Conservation (phyloP, 2,888 invertebrate species). For the Cerastis leucographa region DNA sequence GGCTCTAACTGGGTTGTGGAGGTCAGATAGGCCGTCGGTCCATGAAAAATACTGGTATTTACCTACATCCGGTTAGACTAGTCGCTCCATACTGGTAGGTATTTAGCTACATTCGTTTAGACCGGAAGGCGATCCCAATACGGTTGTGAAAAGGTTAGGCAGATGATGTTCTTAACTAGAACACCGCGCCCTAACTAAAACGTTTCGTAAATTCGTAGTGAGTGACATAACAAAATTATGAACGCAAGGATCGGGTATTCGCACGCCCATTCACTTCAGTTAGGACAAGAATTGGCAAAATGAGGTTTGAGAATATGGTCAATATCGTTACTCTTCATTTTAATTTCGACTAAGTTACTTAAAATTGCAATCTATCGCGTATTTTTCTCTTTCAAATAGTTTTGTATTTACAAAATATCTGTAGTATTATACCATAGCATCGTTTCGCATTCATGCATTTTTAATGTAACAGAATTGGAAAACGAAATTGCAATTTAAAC, state of each 20-base stretch:
- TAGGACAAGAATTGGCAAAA: not conserved
- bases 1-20: no score
- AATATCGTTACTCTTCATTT: not conserved
- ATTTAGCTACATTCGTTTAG: no score
- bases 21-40: no score
- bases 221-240: not conserved
- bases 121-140: no score
- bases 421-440: not conserved
- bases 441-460: conserved; percentile 31
- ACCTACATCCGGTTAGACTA: no score
- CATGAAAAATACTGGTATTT: no score
- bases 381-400: not conserved
- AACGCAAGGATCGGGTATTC: not conserved
- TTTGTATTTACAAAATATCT: not conserved
- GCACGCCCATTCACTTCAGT: not conserved
- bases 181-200: not conserved
- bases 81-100: no score
- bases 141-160: no score
- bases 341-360: not conserved
- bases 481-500: conserved; percentile 38
- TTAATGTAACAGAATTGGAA: conserved; percentile 40
- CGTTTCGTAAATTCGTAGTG: not conserved
- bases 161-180: no score
- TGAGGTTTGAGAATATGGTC: not conserved
- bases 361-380: not conserved